Evolutionary conservation across 2,888 invertebrate genomes (phyloP), one percentile per base, ranked within the genome.

Genomic region (Gari tellinella): DNA sequence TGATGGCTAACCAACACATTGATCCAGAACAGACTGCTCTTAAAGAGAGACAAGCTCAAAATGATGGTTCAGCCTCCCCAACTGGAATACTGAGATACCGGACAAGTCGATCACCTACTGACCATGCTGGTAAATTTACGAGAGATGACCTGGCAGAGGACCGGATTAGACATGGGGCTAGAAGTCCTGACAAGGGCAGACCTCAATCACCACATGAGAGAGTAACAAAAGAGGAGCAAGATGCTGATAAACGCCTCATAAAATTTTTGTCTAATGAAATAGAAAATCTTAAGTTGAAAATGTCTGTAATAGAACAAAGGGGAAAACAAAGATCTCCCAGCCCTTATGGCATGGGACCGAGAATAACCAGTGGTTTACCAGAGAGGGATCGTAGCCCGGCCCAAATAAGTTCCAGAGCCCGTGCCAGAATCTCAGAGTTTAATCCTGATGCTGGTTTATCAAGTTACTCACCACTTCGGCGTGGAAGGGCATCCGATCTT

Each of bases 221-320:
- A 15, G 65, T 51, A n/a, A 23, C 23, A 5, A 40, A 25, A 12
- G 61, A 61, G 19, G 65, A 64, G 38, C 55, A 69, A 49, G 74
- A 79, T 72, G 62, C 74, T 38, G 79, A 79, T 63, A 79, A 79
- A 56, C 66, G 84, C 43, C 60, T 84, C 7, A 80, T 81, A 1
- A 81, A 77, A 23, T 82, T 82, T 49, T 61, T 84, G 10, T 80
- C 80, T 10, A 81, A 84, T 69, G 88, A 88, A 75, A 81, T 88
- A 23, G 86, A 88, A 70, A 80, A 82, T 26, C 65, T 88, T 38
- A 86, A 85, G 48, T 56, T 84, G n/a, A 88, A 86, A 57, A 83
- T 88, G 66, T 85, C 86, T 38, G 72, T 82, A 23, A 72, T 88
- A 55, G 88, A 87, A 31, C 77, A 81, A 40, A 79, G 75, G 48